Conservation (phyloP, 2,113 vertebrate species). For the Sitta europaea region DNA sequence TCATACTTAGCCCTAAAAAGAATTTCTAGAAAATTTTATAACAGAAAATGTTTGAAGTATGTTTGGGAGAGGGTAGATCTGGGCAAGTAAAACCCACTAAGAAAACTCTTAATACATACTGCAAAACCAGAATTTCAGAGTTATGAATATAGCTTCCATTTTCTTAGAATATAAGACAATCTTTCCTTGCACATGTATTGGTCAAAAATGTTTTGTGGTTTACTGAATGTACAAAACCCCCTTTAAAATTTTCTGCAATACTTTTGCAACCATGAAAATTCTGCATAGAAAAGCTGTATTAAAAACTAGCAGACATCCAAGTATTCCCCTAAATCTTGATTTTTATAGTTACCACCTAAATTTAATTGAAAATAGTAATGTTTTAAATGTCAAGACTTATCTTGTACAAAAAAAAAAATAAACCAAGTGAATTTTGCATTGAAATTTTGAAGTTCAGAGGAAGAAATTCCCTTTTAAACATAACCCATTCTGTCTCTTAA, state of each 20-base stretch:
- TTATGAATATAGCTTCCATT: not conserved
- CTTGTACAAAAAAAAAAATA: not conserved
- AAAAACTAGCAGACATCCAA: not conserved
- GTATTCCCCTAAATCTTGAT: not conserved
- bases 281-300: not conserved
- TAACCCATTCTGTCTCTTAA: not conserved
- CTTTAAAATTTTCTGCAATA: not conserved
- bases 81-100: not conserved
- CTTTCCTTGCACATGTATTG: not conserved
- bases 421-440: not conserved
- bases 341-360: not conserved
- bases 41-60: not conserved
- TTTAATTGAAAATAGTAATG: not conserved
- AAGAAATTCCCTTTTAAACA: not conserved
- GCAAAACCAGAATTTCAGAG: not conserved
- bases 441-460: not conserved
- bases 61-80: not conserved
- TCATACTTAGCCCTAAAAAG: not conserved
- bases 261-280: not conserved
- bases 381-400: not conserved
- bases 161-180: not conserved
- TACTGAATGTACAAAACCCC: not conserved
- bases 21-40: not conserved
- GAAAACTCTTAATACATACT: not conserved
- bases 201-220: not conserved